Evolutionary conservation across 2,888 invertebrate genomes (phyloP), one percentile per base, ranked within the genome.

Genomic region (Clistopyga incitator): DNA sequence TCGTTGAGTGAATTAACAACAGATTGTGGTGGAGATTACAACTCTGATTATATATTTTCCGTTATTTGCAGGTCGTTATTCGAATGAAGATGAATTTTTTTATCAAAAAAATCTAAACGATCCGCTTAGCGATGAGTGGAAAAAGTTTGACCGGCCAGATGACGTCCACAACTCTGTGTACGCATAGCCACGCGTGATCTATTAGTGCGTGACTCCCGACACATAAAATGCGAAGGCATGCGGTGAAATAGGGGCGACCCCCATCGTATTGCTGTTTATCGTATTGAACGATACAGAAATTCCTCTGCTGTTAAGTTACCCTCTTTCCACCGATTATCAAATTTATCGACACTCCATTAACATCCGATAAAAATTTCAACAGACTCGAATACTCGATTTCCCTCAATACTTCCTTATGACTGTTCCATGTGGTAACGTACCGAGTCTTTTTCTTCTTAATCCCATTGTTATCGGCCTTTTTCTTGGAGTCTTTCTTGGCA

Each of bases 401-500:
- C n/a, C 11, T 38, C 4, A 34, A 4, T 52, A 10, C 20, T 47
- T 15, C 42, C 47, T 4, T 61, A 38, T 42, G 11, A 6, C 3
- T 15, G 13, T 18, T 10, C 2, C 10, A 38, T 29, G 10, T 29
- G n/a, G 15, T n/a, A 18, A 90, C 93, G 92, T 93, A 98, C 98
- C 98, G 97, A 76, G 98, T 98, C 94, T 98, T 98, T 94, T 98
- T 98, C 94, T 98, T 98, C 93, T 98, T 98, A 50, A 97, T 97
- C 67, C 97, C 97, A 92, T 97, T 97, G 89, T 97, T 97, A 92
- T 97, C 97, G 88, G 95, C 95, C 93, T 97, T 97, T 93, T 98
- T 97, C 93, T 96, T 96, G 77, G 96, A 96, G 90, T 97, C 97
- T 85, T 95, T 95, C 89, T 94, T 95, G 11, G 91, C 90, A 6